These are phyloP conservation scores for Goniozus legneri DNA, from an alignment of 1,140 invertebrate genomes.

Conservation along the genomic window DNA sequence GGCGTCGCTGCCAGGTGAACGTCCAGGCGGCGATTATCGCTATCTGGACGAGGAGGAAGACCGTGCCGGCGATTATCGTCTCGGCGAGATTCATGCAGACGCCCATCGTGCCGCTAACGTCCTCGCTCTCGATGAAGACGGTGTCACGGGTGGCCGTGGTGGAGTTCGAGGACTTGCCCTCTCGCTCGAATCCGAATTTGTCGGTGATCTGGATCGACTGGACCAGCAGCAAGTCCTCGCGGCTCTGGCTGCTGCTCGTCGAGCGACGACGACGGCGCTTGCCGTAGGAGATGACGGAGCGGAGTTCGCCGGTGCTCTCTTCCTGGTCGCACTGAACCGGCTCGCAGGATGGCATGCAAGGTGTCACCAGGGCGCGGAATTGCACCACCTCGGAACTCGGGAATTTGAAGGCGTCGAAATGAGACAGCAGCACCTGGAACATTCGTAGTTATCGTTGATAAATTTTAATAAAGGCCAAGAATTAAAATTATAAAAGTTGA, in stretches of 20 bases:
- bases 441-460: no score
- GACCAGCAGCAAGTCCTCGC: constrained; percentile 81
- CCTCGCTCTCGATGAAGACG: constrained; percentile 58
- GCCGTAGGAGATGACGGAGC: constrained; percentile 78
- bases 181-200: constrained; percentile 78
- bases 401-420: constrained; percentile 96
- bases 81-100: constrained; percentile 75
- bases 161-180: constrained; percentile 41
- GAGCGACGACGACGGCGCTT: constrained; percentile 63
- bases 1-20: constrained; percentile 76
- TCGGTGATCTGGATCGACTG: constrained; percentile 90
- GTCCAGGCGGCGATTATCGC: constrained; percentile 80
- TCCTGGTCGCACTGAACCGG: constrained; percentile 82
- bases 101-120: constrained; percentile 54
- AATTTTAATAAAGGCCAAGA: no score
- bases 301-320: constrained; percentile 74
- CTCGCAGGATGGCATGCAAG: constrained; percentile 88
- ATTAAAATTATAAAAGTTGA: no score
- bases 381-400: constrained; percentile 91
- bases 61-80: constrained; percentile 74
- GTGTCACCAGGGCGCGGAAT: constrained; percentile 89
- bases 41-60: constrained; percentile 79
- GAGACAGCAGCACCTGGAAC: constrained; percentile 82
- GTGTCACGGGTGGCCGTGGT: constrained; percentile 46
- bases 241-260: constrained; percentile 51